Evolutionary conservation across 2,113 vertebrate species (phyloP).

Genomic region (Limnothrissa miodon): DNA sequence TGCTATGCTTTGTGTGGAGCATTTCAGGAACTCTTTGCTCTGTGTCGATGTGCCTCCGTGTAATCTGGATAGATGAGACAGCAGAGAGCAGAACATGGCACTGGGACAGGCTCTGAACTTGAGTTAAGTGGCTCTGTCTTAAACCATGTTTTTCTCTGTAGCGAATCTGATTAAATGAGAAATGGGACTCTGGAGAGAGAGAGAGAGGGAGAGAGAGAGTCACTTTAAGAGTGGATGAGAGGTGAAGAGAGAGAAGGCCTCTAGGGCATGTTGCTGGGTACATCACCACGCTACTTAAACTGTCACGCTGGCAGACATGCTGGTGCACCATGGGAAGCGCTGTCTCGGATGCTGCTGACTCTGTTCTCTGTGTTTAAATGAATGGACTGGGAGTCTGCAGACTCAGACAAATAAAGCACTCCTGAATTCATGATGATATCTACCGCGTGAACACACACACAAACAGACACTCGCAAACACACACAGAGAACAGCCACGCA

Average conservation of each 20-base stretch:
- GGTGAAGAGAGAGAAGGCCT: not conserved
- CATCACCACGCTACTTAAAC: conserved; percentile 11
- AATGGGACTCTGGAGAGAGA: not conserved
- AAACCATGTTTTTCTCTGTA: not conserved
- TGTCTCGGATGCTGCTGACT: not conserved
- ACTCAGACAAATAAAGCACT: not conserved
- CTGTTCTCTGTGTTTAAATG: not conserved
- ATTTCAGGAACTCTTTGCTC: conserved; percentile 1
- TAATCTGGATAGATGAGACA: not conserved
- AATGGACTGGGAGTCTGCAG: not conserved
- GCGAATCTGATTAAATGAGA: conserved; percentile 7
- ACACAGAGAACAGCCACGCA: not conserved
- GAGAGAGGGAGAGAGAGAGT: not conserved
- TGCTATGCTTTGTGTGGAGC: not conserved
- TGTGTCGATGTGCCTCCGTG: conserved; percentile 16
- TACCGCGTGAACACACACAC: not conserved
- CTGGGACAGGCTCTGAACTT: not conserved
- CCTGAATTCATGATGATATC: not conserved
- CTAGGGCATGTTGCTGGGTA: conserved; percentile 11
- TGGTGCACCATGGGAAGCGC: not conserved
- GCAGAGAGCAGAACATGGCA: not conserved
- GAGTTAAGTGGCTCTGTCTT: conserved; percentile 5
- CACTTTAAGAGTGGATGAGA: not conserved
- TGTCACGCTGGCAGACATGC: conserved; percentile 2
- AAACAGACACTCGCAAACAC: not conserved